Base-by-base conservation (phyloP, 2,113 vertebrate genomes). In the Larimichthys polyactis region DNA sequence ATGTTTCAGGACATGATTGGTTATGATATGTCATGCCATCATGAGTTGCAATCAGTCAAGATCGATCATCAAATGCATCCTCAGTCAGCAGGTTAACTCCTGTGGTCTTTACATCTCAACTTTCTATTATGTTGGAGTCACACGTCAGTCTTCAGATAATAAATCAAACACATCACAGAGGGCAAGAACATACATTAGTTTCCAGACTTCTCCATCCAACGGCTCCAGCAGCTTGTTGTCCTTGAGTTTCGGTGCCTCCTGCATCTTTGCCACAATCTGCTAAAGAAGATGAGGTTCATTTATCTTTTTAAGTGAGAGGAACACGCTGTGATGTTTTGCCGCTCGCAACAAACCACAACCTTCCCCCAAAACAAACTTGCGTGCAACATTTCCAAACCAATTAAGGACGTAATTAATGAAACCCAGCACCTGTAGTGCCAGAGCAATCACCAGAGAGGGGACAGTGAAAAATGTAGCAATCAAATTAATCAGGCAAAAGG, bases 351-450 rank as follows among this genome's bases (percentile, higher is more conserved):
- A 86, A 81, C 81, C 62, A 1, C 87, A 73, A 68, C 63, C 66
- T 67, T 57, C 72, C 77, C 67, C 44, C 76, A 84, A 84, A 91
- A 84, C 89, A 90, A 92, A 94, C 89, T 83, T 85, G 69, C 71
- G 70, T 74, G 66, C 86, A 84, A 82, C 87, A 86, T 94, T 94
- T 95, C 91, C 87, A 91, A 94, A 93, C 91, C 92, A 95, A 95
- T 95, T 95, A 95, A 57, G 51, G 79, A 62, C 81, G 58, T 92
- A 95, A 94, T 95, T 90, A 93, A 94, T 93, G 90, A 92, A 93
- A 86, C 69, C 73, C 73, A 84, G 89, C 93, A 95, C 92, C 92
- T 93, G 93, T 84, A 90, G 88, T 71, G 64, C 82, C 80, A 59
- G 82, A 51, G 84, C 85, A 90, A 80, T 90, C 85, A 85, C 86